Evolutionary conservation across 2,797 vertebrate genomes (phyloP).

Genomic region (Enteromius treurensis): DNA sequence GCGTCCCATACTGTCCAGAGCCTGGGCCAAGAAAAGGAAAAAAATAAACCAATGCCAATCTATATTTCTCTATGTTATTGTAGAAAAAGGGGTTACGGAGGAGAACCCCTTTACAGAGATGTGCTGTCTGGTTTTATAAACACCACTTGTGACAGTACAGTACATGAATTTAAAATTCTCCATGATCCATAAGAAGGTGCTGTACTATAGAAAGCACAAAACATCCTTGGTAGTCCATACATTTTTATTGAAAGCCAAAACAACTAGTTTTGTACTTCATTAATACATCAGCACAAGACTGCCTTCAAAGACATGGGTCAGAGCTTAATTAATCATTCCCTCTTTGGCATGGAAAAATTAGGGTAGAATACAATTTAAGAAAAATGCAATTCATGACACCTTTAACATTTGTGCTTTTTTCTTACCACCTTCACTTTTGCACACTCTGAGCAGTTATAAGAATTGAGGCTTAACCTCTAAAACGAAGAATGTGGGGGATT

Average conservation of each 20-base stretch:
- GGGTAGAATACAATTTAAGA: not conserved
- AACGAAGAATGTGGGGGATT: conserved; percentile 5
- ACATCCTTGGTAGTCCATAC: not conserved
- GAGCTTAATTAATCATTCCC: not conserved
- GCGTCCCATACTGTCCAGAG: not conserved
- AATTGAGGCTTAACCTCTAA: conserved; percentile 15
- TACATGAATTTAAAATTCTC: not conserved
- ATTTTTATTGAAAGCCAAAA: not conserved
- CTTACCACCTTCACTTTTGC: not conserved
- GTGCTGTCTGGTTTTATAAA: not conserved
- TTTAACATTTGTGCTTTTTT: conserved; percentile 16
- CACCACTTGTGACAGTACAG: not conserved
- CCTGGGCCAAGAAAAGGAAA: not conserved
- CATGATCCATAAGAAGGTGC: not conserved
- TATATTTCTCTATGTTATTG: not conserved
- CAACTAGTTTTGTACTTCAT: not conserved
- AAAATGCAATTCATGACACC: not conserved
- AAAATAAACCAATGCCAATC: too few species aligned
- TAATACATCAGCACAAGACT: not conserved
- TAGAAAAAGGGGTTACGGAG: not conserved
- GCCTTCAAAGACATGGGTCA: not conserved
- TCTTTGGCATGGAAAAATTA: conserved; percentile 11
- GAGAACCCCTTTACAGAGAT: not conserved
- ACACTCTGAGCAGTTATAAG: not conserved
- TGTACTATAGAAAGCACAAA: not conserved